phyloP scores from a whole-genome alignment of 2,888 invertebrate genomes.

The Tachina lurida region DNA sequence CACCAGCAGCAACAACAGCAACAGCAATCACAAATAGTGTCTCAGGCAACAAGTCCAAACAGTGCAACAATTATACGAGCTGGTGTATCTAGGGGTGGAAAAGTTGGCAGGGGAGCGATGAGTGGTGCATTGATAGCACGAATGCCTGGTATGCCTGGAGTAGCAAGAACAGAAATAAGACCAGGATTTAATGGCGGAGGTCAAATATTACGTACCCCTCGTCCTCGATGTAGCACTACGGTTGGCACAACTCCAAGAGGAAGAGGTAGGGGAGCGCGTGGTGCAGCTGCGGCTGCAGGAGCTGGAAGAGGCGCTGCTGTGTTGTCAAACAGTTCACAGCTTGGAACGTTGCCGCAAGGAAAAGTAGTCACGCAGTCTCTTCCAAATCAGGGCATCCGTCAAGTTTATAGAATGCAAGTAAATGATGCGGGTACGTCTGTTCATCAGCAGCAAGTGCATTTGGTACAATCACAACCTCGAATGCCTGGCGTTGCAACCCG shows the following conservation, averaged over 20 bases:
- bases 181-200: constrained; percentile 60
- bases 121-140: constrained; percentile 71
- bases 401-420: constrained; percentile 70
- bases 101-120: constrained; percentile 65
- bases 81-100: constrained; percentile 58
- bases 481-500: constrained; percentile 51
- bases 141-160: constrained; percentile 67
- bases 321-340: constrained; percentile 42
- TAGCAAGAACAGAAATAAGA: constrained; percentile 56
- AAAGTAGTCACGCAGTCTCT: constrained; percentile 68
- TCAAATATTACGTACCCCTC: constrained; percentile 71
- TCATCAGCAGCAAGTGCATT: constrained; percentile 73
- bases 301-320: constrained; percentile 65
- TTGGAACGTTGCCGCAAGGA: constrained; percentile 57
- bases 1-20: constrained; percentile 69
- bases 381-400: constrained; percentile 65
- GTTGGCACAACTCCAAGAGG: constrained; percentile 67
- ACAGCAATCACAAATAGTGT: constrained; percentile 55
- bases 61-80: constrained; percentile 59
- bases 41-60: constrained; percentile 53
- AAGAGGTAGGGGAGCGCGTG: constrained; percentile 72
- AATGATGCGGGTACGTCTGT: constrained; percentile 42
- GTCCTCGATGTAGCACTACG: constrained; percentile 70
- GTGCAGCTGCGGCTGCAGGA: constrained; percentile 56
- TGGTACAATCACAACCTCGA: constrained; percentile 72